A percentile compares a stretch with the other conserved stretches of the same genome.
Evolutionary conservation across 2,888 invertebrate genomes (phyloP).

Genomic region (Orchestes rusci): DNA sequence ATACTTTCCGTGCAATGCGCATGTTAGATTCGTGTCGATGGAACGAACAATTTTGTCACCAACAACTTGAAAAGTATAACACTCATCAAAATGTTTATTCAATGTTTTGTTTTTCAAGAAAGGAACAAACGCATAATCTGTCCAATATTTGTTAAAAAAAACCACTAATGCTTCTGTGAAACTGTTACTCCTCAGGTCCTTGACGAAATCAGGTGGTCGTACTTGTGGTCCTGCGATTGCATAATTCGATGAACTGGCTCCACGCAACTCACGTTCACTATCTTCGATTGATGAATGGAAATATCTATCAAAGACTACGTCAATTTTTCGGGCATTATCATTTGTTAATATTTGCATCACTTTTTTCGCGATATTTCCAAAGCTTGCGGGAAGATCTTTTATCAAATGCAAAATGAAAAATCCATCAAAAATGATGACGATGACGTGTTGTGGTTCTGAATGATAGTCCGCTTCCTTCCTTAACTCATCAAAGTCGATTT

Average conservation of each 20-base stretch:
- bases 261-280: conserved; percentile 11
- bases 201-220: conserved; percentile 16
- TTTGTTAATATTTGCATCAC: conserved; percentile 21
- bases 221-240: conserved; percentile 29
- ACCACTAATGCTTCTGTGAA: conserved; percentile 21
- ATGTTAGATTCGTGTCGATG: no score
- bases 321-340: conserved; percentile 3
- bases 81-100: neutral
- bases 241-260: conserved; percentile 15
- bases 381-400: conserved; percentile 24
- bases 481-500: conserved; percentile 5
- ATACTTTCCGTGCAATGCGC: no score
- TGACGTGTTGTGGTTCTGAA: conserved; percentile 7
- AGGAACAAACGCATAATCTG: neutral
- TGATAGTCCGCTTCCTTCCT: conserved; percentile 2
- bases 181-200: conserved; percentile 25
- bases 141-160: neutral
- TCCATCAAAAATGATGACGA: conserved; percentile 27
- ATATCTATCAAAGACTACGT: conserved; percentile 18
- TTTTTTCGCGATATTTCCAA: conserved; percentile 14
- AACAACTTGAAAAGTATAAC: no score
- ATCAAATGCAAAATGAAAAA: conserved; percentile 29
- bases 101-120: conserved; percentile 1
- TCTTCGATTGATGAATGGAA: conserved; percentile 13
- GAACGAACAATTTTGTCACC: no score